Conservation (phyloP, 2,113 vertebrate species). For the Gallinago media region DNA sequence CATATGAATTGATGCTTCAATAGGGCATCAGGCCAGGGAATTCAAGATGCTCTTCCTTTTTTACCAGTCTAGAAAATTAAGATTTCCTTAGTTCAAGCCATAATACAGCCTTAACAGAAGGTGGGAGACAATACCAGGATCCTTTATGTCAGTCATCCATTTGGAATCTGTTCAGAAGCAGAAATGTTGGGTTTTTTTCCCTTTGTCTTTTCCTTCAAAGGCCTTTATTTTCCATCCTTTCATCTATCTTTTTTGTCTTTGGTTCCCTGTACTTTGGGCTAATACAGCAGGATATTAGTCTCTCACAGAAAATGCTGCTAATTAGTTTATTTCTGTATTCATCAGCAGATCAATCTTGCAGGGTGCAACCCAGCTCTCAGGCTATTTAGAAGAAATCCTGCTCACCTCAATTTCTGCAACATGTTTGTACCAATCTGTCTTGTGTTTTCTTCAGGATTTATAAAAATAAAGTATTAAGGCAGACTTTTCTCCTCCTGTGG, state of each 20-base stretch:
- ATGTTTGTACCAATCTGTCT: conserved; percentile 13
- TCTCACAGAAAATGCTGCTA: conserved; percentile 30
- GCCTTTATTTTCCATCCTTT: conserved; percentile 20
- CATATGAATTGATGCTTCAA: conserved; percentile 35
- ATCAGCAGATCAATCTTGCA: not conserved
- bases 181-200: not conserved
- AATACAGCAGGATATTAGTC: not conserved
- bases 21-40: conserved; percentile 40
- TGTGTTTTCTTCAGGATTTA: not conserved
- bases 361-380: not conserved
- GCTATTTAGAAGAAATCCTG: not conserved
- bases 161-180: conserved; percentile 34
- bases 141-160: conserved; percentile 23
- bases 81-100: conserved; percentile 24
- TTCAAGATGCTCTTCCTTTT: conserved; percentile 47
- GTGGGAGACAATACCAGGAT: conserved; percentile 20
- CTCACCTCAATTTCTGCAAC: conserved; percentile 28
- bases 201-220: conserved; percentile 32
- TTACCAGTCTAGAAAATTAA: conserved; percentile 34
- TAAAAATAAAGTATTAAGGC: not conserved
- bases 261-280: not conserved
- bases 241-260: conserved; percentile 7
- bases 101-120: conserved; percentile 48
- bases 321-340: conserved; percentile 42
- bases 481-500: not conserved